Evolutionary conservation across 1,140 invertebrate species (phyloP).

Genomic region (Apis dorsata): DNA sequence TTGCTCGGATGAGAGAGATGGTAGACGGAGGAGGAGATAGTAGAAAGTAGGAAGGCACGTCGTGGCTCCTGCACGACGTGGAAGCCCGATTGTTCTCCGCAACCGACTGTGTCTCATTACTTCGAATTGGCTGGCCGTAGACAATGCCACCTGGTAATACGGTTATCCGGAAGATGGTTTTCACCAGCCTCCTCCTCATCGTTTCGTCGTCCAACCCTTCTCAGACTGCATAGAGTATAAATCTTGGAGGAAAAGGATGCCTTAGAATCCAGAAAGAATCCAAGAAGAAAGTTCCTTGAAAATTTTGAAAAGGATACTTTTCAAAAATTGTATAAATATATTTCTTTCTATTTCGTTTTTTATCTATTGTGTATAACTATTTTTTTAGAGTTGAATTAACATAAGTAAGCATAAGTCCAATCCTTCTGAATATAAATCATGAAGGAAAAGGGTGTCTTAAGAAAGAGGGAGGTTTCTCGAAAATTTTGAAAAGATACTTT

Average conservation of each 20-base stretch:
- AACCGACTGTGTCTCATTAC: slow-evolving; percentile 77
- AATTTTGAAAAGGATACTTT: too few relatives aligned
- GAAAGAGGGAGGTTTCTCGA: too few relatives aligned
- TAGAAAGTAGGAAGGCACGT: slow-evolving; percentile 64
- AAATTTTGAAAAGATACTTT: too few relatives aligned
- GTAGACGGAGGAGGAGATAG: slow-evolving; percentile 58
- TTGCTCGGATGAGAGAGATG: slow-evolving; percentile 5
- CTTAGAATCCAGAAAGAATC: too few relatives aligned
- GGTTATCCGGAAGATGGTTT: slow-evolving; percentile 72
- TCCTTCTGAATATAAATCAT: too few relatives aligned
- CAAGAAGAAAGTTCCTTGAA: too few relatives aligned
- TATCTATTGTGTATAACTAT: too few relatives aligned
- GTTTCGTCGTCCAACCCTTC: slow-evolving; percentile 32
- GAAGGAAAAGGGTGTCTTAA: too few relatives aligned
- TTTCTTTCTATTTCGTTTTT: too few relatives aligned
- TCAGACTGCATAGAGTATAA: slow-evolving; percentile 12
- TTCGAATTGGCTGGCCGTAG: slow-evolving; percentile 77
- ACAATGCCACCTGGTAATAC: slow-evolving; percentile 77
- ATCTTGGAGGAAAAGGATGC: slow-evolving; percentile 8
- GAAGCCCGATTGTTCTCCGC: slow-evolving; percentile 76
- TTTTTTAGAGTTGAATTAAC: too few relatives aligned
- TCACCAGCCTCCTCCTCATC: slow-evolving; percentile 62
- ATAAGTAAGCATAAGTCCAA: too few relatives aligned
- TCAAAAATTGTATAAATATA: too few relatives aligned
- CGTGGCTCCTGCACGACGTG: slow-evolving; percentile 57